Evolutionary conservation across 2,888 invertebrate genomes (phyloP).

Genomic region (Mayetiola destructor): DNA sequence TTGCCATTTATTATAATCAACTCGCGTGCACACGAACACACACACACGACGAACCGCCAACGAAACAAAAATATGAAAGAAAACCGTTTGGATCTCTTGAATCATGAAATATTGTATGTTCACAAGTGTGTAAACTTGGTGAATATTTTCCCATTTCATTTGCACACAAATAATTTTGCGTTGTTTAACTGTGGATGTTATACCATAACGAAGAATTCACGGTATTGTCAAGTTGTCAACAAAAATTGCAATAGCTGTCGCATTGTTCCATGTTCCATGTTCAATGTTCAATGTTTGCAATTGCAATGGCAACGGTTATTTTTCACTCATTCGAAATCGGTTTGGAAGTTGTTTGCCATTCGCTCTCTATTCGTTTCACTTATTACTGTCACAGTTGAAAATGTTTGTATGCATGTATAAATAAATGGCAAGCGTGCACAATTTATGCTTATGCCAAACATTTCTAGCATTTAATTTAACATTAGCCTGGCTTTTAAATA

Average conservation of each 20-base stretch:
- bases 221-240: constrained; percentile 12
- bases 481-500: constrained; percentile 3
- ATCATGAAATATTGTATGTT: too few relatives aligned
- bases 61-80: too few relatives aligned
- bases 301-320: too few relatives aligned
- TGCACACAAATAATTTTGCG: too few relatives aligned
- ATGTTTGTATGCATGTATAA: background rate
- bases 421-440: background rate
- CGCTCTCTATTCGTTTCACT: background rate
- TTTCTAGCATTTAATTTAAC: constrained; percentile 4
- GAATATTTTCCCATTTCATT: too few relatives aligned
- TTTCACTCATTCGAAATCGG: background rate
- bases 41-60: too few relatives aligned
- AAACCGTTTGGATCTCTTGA: too few relatives aligned
- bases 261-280: background rate
- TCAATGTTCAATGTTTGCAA: constrained; percentile 2
- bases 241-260: constrained; percentile 12
- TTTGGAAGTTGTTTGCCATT: background rate
- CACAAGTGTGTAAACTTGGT: too few relatives aligned
- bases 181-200: too few relatives aligned
- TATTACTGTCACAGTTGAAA: background rate
- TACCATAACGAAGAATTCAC: too few relatives aligned
- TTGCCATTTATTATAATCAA: too few relatives aligned
- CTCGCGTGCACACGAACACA: too few relatives aligned
- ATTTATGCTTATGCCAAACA: constrained; percentile 4